Evolutionary conservation across 2,797 vertebrate genomes (phyloP).

Genomic region (Gymnothorax reevesii): DNA sequence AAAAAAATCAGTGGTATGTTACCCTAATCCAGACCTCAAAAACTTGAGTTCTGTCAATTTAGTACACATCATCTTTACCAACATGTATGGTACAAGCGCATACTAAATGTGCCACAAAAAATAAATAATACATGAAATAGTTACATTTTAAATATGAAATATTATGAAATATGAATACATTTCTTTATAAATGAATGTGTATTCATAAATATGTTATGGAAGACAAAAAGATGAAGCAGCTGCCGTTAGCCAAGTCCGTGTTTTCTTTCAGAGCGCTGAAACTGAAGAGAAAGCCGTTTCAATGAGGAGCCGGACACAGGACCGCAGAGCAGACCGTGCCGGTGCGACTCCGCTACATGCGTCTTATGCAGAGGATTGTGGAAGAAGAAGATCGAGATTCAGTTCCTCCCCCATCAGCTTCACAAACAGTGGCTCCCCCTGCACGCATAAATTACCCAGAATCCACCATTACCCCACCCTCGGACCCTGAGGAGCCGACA

Average conservation of each 20-base stretch:
- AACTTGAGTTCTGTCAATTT: neutral
- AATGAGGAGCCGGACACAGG: neutral
- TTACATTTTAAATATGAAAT: neutral
- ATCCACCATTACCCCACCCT: neutral
- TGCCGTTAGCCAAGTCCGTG: neutral
- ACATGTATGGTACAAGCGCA: too few species aligned
- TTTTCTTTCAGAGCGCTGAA: neutral
- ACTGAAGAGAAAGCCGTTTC: neutral
- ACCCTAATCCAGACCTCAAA: neutral
- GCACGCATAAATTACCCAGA: slow-evolving; percentile 2
- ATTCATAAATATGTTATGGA: neutral
- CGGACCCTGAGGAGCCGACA: neutral
- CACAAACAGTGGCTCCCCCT: neutral
- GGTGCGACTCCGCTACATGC: neutral
- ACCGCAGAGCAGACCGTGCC: neutral
- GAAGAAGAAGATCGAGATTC: neutral
- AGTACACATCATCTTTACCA: neutral
- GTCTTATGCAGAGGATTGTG: neutral
- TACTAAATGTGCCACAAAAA: neutral
- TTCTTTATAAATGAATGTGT: neutral
- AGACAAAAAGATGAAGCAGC: neutral
- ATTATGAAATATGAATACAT: neutral
- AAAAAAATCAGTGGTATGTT: too few species aligned
- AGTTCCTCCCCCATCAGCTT: neutral
- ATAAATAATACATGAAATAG: neutral